Conservation (phyloP, 2,888 invertebrate species). For the Yponomeuta malinellus region DNA sequence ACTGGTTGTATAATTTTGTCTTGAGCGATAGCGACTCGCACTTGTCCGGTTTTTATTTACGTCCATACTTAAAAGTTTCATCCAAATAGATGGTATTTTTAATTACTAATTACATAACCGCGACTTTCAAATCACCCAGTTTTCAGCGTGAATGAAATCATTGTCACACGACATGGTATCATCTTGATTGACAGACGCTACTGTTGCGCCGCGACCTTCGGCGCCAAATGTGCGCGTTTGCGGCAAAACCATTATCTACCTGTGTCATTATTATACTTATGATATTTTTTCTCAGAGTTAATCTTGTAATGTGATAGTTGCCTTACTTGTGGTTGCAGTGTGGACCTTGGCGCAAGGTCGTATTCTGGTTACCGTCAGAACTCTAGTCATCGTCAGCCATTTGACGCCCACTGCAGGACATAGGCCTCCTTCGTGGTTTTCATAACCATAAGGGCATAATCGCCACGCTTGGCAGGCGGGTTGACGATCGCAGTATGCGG, state of each 20-base stretch:
- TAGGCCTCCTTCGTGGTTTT: no score
- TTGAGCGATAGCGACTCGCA: no score
- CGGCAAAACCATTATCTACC: conserved; percentile 24
- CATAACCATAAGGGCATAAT: no score
- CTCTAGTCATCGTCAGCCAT: not conserved
- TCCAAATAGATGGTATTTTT: no score
- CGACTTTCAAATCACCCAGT: no score
- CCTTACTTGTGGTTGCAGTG: not conserved
- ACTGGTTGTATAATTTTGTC: no score
- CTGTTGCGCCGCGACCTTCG: conserved; percentile 26
- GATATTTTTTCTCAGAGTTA: not conserved
- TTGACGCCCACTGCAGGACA: no score
- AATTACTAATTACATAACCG: no score
- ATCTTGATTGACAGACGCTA: conserved; percentile 14
- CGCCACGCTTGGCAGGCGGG: no score
- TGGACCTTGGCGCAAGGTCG: not conserved
- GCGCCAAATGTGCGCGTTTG: conserved; percentile 22
- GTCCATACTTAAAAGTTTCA: no score
- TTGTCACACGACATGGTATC: not conserved
- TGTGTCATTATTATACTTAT: conserved; percentile 22
- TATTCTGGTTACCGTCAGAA: not conserved
- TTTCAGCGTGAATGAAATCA: not conserved
- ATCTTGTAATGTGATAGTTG: conserved; percentile 18
- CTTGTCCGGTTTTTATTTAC: no score
- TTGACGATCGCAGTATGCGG: no score